Conservation (phyloP, 2,888 invertebrate species). For the Aricia artaxerxes region DNA sequence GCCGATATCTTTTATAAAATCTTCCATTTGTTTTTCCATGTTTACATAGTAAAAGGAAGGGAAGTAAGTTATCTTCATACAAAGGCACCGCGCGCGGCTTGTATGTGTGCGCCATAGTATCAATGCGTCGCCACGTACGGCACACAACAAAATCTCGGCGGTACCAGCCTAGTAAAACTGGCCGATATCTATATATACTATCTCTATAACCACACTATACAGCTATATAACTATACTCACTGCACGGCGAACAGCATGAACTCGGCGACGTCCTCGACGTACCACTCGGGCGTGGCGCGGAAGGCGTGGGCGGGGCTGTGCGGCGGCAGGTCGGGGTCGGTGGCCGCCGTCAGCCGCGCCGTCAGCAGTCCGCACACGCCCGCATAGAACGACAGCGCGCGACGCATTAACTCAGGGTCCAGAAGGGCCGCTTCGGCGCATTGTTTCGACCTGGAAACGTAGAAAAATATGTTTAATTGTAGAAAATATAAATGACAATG, state of each 20-base stretch:
- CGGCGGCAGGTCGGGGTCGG: constrained; percentile 79
- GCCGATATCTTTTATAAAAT: too few species aligned
- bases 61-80: too few species aligned
- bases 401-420: constrained; percentile 90
- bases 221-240: constrained; percentile 77
- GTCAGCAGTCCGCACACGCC: constrained; percentile 90
- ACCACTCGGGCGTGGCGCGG: constrained; percentile 97
- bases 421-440: constrained; percentile 95
- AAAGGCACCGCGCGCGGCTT: too few species aligned
- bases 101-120: too few species aligned
- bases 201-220: too few species aligned
- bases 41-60: too few species aligned
- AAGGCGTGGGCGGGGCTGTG: constrained; percentile 82
- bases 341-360: constrained; percentile 82
- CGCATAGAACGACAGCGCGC: constrained; percentile 93
- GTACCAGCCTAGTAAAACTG: too few species aligned
- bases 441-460: constrained; percentile 85
- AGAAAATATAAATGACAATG: constrained; percentile 33
- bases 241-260: constrained; percentile 95
- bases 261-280: constrained; percentile 98
- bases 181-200: too few species aligned
- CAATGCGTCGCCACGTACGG: too few species aligned
- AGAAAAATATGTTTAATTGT: neutral
- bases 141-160: too few species aligned
- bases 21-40: too few species aligned